Percentiles rank a stretch among this genome's conserved stretches.
phyloP scores from a whole-genome alignment of 2,797 vertebrate genomes.

The Ctenopoma multispine region DNA sequence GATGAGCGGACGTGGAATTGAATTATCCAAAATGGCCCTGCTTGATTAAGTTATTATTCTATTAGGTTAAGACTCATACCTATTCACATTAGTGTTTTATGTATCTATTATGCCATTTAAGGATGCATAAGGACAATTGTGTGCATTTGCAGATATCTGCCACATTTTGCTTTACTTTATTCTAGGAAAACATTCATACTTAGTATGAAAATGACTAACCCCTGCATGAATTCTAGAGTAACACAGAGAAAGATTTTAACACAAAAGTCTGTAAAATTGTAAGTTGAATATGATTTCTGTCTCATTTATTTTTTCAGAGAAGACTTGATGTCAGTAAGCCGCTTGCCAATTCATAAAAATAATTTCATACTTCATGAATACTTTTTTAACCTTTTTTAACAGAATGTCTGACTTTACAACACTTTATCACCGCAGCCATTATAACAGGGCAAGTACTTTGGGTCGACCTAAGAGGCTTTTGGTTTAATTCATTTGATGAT shows the following conservation, averaged over 20 bases:
- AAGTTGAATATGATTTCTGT: neutral
- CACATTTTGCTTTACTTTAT: neutral
- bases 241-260: neutral
- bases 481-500: slow-evolving; percentile 27
- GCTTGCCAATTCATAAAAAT: slow-evolving; percentile 10
- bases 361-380: neutral
- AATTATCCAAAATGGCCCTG: slow-evolving; percentile 27
- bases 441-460: slow-evolving; percentile 10
- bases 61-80: slow-evolving; percentile 20
- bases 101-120: slow-evolving; percentile 1
- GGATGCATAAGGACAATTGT: neutral
- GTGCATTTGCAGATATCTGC: neutral
- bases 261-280: slow-evolving; percentile 4
- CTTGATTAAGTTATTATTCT: slow-evolving; percentile 25
- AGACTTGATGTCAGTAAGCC: slow-evolving; percentile 12
- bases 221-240: neutral
- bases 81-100: neutral
- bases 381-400: slow-evolving; percentile 14
- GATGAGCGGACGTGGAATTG: slow-evolving; percentile 29
- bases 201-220: slow-evolving; percentile 8
- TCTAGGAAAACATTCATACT: neutral
- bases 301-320: neutral
- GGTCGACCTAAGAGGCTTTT: slow-evolving; percentile 37
- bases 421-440: slow-evolving; percentile 8
- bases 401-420: slow-evolving; percentile 10